Evolutionary conservation across 2,888 invertebrate genomes (phyloP).

Genomic region (Pseudoips prasinana): DNA sequence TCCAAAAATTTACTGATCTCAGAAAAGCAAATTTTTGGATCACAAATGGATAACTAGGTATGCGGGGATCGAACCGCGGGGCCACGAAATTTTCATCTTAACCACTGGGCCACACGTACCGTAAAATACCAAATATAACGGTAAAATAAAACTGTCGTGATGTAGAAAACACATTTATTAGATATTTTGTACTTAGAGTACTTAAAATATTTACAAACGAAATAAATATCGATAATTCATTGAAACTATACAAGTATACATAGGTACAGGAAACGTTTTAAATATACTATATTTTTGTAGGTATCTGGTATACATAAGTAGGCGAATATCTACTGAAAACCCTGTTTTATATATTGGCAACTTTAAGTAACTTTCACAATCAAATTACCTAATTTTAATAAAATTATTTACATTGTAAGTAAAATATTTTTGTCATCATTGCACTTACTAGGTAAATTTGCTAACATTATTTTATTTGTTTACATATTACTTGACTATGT

Average conservation of each 20-base stretch:
- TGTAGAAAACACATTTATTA: conserved; percentile 60
- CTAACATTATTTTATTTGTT: too few relatives aligned
- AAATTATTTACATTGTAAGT: conserved; percentile 35
- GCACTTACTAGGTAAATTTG: too few relatives aligned
- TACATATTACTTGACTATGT: too few relatives aligned
- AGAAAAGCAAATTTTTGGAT: too few relatives aligned
- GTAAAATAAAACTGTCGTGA: conserved; percentile 7
- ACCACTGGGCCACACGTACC: too few relatives aligned
- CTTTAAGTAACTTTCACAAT: conserved; percentile 43
- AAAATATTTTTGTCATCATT: too few relatives aligned
- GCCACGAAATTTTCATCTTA: too few relatives aligned
- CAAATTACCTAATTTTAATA: conserved; percentile 17
- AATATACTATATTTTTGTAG: conserved; percentile 12
- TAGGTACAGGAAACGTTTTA: conserved; percentile 18
- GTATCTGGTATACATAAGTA: conserved; percentile 20
- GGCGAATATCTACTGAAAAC: conserved; percentile 35
- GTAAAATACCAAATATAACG: too few relatives aligned
- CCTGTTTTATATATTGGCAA: conserved; percentile 55
- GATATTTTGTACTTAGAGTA: conserved; percentile 56
- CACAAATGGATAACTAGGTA: too few relatives aligned
- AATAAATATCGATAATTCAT: conserved; percentile 34
- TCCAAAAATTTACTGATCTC: too few relatives aligned
- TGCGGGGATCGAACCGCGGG: too few relatives aligned
- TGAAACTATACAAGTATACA: conserved; percentile 33
- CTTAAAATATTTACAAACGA: conserved; percentile 55